phyloP scores from a whole-genome alignment of 2,113 vertebrate genomes.

The Trichechus manatus region DNA sequence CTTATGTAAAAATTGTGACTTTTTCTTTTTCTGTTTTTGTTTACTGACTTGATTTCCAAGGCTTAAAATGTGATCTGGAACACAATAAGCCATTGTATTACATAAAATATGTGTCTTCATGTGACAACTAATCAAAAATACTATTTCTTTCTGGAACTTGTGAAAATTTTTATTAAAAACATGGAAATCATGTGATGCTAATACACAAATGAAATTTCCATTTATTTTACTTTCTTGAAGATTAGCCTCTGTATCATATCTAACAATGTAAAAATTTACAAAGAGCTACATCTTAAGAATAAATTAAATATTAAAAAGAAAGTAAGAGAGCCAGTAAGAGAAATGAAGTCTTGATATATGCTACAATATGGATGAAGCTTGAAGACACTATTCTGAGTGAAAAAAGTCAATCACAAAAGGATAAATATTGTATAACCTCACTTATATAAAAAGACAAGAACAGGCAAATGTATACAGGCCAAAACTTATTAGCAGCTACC shows the following conservation, averaged over 20 bases:
- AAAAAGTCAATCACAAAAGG: too few relatives aligned
- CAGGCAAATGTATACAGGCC: too few relatives aligned
- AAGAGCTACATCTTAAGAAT: not conserved
- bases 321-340: not conserved
- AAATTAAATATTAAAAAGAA: not conserved
- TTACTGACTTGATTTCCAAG: not conserved
- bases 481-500: too few relatives aligned
- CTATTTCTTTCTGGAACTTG: not conserved
- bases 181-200: not conserved
- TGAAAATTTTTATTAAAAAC: constrained; percentile 19
- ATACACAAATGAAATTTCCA: not conserved
- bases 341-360: too few relatives aligned
- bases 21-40: not conserved
- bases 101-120: not conserved
- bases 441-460: too few relatives aligned
- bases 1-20: not conserved
- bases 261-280: not conserved
- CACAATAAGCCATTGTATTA: not conserved
- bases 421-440: too few relatives aligned
- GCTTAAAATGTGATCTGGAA: not conserved
- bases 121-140: not conserved
- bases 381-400: too few relatives aligned
- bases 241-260: not conserved
- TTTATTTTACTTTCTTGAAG: not conserved
- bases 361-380: too few relatives aligned